Evolutionary conservation across 2,888 invertebrate genomes (phyloP).

Genomic region (Phortica magna): DNA sequence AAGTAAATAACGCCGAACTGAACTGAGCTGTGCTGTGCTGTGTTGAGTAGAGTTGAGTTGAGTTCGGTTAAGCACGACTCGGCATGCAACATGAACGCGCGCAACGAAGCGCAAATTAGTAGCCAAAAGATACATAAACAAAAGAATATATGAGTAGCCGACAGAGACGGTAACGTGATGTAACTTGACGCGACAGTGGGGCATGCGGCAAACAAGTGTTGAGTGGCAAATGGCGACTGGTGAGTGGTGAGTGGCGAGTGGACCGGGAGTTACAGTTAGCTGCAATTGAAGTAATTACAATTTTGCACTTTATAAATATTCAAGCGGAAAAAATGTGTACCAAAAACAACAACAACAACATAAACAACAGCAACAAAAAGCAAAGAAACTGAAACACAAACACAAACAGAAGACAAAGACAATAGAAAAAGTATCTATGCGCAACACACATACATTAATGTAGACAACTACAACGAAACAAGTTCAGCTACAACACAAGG

Average conservation of each 20-base stretch:
- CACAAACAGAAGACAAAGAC: not conserved
- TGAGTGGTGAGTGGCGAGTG: not conserved
- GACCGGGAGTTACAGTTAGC: not conserved
- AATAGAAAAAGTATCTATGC: constrained; percentile 18
- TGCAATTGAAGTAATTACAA: constrained; percentile 64
- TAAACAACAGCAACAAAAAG: constrained; percentile 46
- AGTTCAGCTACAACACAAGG: not conserved
- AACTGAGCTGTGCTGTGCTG: not conserved
- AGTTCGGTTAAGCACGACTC: not conserved
- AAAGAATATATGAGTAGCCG: not conserved
- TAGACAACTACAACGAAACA: too few species aligned
- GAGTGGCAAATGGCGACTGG: not conserved
- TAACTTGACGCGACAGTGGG: too few species aligned
- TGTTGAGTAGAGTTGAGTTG: not conserved
- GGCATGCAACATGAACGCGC: constrained; percentile 1
- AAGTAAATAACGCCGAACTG: not conserved
- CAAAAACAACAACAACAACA: constrained; percentile 41
- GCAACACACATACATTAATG: not conserved
- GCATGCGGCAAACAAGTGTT: not conserved
- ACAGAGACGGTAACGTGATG: too few species aligned
- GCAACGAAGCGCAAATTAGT: constrained; percentile 65
- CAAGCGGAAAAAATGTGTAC: constrained; percentile 45
- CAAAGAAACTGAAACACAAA: constrained; percentile 34
- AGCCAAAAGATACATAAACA: constrained; percentile 49
- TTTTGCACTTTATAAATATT: constrained; percentile 64